Percentiles rank a stretch among this genome's conserved stretches.
Evolutionary conservation across 2,797 vertebrate species (phyloP).

Genomic region (Mionectes olivaceus): DNA sequence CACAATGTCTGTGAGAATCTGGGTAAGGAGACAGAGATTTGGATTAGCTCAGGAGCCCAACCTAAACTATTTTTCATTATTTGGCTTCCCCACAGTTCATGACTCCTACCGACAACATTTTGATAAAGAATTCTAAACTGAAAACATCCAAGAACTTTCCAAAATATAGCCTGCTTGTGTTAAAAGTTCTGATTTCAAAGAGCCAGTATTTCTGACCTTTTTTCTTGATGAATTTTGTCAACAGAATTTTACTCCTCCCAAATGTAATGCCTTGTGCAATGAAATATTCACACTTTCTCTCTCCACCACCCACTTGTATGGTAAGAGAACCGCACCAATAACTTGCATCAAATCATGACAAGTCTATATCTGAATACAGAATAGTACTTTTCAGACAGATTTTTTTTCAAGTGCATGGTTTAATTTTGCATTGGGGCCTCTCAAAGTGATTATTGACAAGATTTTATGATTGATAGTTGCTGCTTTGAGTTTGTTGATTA

Average conservation of each 20-base stretch:
- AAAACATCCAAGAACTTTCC: not conserved
- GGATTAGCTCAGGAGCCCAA: not conserved
- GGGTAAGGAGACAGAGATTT: not conserved
- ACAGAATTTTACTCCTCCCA: not conserved
- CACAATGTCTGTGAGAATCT: not conserved
- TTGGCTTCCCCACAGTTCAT: not conserved
- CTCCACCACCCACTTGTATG: not conserved
- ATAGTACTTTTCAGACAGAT: not conserved
- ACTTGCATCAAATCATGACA: not conserved
- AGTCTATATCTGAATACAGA: not conserved
- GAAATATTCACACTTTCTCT: not conserved
- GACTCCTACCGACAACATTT: not conserved
- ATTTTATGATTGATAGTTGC: not conserved
- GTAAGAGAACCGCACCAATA: not conserved
- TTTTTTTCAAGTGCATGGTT: not conserved
- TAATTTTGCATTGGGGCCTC: not conserved
- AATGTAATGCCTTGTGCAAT: not conserved
- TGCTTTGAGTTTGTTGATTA: not conserved
- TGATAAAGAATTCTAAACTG: not conserved
- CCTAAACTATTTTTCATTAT: not conserved
- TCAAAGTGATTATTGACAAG: not conserved
- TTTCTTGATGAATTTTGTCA: not conserved
- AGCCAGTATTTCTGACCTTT: not conserved
- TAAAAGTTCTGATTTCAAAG: not conserved
- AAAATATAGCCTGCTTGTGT: rapidly evolving